Evolutionary conservation across 2,797 vertebrate species (phyloP), one percentile per base, ranked within the genome.

Genomic region (Hybognathus amarus): DNA sequence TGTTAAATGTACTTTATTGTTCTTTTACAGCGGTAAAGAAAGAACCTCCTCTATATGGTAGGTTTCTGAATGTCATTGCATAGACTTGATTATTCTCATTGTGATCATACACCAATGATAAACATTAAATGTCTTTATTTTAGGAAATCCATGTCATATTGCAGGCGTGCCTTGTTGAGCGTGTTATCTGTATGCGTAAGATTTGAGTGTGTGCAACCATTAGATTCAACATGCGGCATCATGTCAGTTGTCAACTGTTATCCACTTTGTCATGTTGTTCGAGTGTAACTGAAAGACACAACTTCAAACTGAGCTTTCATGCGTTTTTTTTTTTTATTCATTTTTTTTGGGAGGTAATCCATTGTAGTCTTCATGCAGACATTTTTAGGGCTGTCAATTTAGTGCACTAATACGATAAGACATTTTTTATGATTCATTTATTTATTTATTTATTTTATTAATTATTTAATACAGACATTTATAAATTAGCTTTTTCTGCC

Each of bases 11-110:
- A 88, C 91, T 89, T 92, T 90, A 91, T 91, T 90, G 79, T 90
- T 94, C 91, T 95, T 91, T 95, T 95, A 91, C 94, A 96, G 95
- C 93, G 88, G 70, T 95, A 91, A 95, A 92, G 94, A 95, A 92
- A 94, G 94, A 95, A 17, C 93, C 94, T 88, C 91, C 92, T 88
- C 90, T 93, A 89, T 94, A 95, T 94, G 95, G 95, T 96, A 96
- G 94, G 95, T 95, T 91, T 93, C 89, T 92, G 82, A 85, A 76
- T 81, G 70, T 85, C 86, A 84, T 61, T 88, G 80, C 82, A 66
- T 79, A 79, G 61, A 66, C 50, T 68, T 67, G 54, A 77, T 77
- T 77, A 27, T 59, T 50, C 47, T 67, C 71, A 77, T 54, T 79
- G 45, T 79, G 45, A 79, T 79, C 77, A 50, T 64, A 33, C 9